These are phyloP conservation scores for Conus canariensis DNA, from an alignment of 2,888 invertebrate genomes.

Conservation along the genomic window DNA sequence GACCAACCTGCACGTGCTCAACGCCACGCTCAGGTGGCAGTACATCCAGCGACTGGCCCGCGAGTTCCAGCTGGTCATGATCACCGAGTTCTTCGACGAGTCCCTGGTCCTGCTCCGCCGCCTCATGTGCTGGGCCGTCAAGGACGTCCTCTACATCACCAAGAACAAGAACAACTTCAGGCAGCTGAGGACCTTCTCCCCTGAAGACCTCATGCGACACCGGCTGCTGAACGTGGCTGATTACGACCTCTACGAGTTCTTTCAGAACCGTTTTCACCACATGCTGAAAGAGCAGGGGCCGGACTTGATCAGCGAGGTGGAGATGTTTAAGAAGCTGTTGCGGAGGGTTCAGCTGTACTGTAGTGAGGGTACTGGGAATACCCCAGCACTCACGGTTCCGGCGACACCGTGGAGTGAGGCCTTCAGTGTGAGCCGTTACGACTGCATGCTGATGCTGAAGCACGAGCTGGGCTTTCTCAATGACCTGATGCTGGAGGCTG, in stretches of 20 bases:
- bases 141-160: constrained; percentile 60
- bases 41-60: constrained; percentile 53
- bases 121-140: constrained; percentile 59
- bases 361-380: no score
- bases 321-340: constrained; percentile 37
- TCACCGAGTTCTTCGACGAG: constrained; percentile 63
- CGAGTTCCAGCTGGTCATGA: constrained; percentile 61
- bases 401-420: constrained; percentile 34
- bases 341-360: constrained; percentile 30
- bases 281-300: constrained; percentile 21
- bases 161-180: constrained; percentile 48
- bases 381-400: constrained; percentile 27
- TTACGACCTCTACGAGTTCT: constrained; percentile 43
- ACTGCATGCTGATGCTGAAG: constrained; percentile 40
- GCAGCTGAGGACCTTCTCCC: constrained; percentile 42
- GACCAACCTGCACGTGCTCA: constrained; percentile 28
- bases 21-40: background rate
- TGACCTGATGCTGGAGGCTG: constrained; percentile 19
- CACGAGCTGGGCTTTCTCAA: constrained; percentile 44
- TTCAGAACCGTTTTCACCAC: constrained; percentile 3
- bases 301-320: constrained; percentile 44
- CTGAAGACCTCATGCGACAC: constrained; percentile 45
- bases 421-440: constrained; percentile 14
- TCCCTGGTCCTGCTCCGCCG: constrained; percentile 61
- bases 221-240: constrained; percentile 35